These are phyloP conservation scores for Ramphastos sulfuratus DNA, from an alignment of 2,113 vertebrate species.

Conservation along the genomic window DNA sequence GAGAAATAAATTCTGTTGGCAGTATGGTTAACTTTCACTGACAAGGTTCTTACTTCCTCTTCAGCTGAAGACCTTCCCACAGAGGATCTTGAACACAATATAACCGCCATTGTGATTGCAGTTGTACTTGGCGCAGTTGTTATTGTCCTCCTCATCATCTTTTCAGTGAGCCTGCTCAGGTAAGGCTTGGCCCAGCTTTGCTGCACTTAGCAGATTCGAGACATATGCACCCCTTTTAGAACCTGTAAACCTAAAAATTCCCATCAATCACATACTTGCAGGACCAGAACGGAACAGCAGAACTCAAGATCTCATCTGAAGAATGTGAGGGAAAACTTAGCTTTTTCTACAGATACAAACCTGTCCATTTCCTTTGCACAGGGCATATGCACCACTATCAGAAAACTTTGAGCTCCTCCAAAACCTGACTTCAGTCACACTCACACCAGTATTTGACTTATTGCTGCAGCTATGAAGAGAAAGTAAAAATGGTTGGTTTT, in stretches of 20 bases:
- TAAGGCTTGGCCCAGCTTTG: slow-evolving; percentile 16
- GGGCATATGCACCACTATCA: neutral
- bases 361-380: neutral
- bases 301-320: neutral
- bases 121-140: neutral
- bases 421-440: neutral
- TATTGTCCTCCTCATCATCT: neutral
- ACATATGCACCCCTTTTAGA: neutral
- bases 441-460: neutral
- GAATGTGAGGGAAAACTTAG: neutral
- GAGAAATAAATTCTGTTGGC: neutral
- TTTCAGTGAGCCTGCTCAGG: neutral
- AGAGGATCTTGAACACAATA: rapidly evolving
- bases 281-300: neutral
- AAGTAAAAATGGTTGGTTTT: neutral
- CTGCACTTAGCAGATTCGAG: neutral
- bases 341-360: neutral
- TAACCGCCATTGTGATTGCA: neutral
- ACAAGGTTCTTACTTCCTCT: neutral
- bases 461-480: neutral
- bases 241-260: neutral
- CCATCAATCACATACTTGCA: neutral
- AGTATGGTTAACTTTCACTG: neutral
- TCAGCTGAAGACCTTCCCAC: neutral
- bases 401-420: neutral